Conservation (phyloP, 2,113 vertebrate species). For the Noturus placidus region DNA sequence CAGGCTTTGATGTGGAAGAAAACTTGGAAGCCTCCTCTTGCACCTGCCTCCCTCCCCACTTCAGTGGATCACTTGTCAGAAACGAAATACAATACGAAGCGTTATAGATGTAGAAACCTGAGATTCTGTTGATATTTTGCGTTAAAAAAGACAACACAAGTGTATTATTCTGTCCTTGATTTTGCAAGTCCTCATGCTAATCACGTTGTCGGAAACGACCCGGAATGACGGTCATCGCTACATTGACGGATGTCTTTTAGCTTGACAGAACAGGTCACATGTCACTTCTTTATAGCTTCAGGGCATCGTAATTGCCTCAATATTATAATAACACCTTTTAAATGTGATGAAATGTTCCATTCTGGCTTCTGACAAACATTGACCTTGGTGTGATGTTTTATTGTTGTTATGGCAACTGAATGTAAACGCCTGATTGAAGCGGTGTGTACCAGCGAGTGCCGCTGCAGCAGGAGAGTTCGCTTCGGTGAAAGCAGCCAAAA, state of each 20-base stretch:
- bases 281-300: conserved; percentile 11
- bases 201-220: neutral
- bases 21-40: conserved; percentile 49
- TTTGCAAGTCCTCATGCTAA: neutral
- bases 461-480: conserved; percentile 4
- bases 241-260: conserved; percentile 17
- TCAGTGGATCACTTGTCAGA: conserved; percentile 42
- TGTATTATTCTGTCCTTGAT: neutral
- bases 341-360: conserved; percentile 29
- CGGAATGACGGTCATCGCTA: conserved; percentile 13
- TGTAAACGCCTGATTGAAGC: conserved; percentile 27
- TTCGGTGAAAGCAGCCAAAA: neutral
- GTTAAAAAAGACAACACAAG: neutral
- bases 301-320: conserved; percentile 34
- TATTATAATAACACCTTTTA: conserved; percentile 8
- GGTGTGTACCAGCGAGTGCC: conserved; percentile 1
- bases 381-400: conserved; percentile 46
- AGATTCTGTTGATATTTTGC: neutral
- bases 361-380: conserved; percentile 34
- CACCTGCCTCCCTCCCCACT: neutral
- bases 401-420: conserved; percentile 42
- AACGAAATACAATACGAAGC: conserved; percentile 14
- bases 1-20: conserved; percentile 48
- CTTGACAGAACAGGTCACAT: conserved; percentile 36
- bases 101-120: conserved; percentile 9